Percentiles rank a stretch among this genome's conserved stretches.
Evolutionary conservation across 1,140 invertebrate species (phyloP).

Genomic region (Theocolax elegans): DNA sequence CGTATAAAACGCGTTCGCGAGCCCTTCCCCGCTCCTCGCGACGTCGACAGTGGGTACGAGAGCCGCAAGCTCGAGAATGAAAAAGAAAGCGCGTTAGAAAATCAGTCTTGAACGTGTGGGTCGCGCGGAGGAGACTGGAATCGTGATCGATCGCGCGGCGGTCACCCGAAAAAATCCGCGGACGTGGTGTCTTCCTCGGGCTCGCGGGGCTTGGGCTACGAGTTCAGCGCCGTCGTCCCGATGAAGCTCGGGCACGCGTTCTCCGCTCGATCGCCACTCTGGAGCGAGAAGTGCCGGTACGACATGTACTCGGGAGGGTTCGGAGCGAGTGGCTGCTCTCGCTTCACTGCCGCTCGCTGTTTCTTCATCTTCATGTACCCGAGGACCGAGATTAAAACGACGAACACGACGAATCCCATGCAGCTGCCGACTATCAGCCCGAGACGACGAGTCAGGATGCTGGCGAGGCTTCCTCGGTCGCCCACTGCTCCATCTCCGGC

Average conservation of each 20-base stretch:
- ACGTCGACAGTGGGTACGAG: not conserved
- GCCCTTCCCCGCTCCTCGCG: no score
- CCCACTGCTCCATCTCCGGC: conserved; percentile 73
- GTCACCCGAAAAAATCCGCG: no score
- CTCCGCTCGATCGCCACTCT: conserved; percentile 60
- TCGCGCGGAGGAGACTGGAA: not conserved
- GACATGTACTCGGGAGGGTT: conserved; percentile 80
- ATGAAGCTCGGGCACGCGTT: conserved; percentile 65
- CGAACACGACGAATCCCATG: conserved; percentile 86
- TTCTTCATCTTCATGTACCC: conserved; percentile 89
- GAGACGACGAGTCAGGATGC: conserved; percentile 78
- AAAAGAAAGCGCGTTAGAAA: conserved; percentile 48
- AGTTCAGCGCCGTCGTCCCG: conserved; percentile 58
- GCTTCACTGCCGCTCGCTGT: conserved; percentile 78
- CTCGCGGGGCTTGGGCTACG: conserved; percentile 60
- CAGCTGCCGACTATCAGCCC: conserved; percentile 87
- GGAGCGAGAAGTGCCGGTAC: conserved; percentile 76
- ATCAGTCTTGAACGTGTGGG: conserved; percentile 58
- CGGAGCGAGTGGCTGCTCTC: conserved; percentile 71
- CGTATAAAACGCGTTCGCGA: conserved; percentile 35
- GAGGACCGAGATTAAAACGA: conserved; percentile 83
- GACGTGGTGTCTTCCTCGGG: conserved; percentile 56
- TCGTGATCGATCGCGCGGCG: conserved; percentile 2
- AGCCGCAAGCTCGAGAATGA: conserved; percentile 5
- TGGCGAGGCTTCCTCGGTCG: conserved; percentile 72